These are phyloP conservation scores for Plutomurus gul DNA, from an alignment of 1,140 invertebrate genomes.

Conservation along the genomic window DNA sequence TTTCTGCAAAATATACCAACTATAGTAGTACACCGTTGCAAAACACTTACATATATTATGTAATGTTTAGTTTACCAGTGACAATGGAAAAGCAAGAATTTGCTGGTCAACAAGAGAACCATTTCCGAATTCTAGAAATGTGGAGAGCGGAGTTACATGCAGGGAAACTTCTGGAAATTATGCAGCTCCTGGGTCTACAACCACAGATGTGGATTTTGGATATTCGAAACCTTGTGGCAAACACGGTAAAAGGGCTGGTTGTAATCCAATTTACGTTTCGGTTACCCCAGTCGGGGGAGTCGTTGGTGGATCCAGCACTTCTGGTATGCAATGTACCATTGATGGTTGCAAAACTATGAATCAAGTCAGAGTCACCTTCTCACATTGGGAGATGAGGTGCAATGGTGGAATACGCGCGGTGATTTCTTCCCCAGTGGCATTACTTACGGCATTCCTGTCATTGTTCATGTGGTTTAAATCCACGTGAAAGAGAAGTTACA, in stretches of 20 bases:
- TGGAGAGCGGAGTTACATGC: conserved; percentile 11
- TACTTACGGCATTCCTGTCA: background rate
- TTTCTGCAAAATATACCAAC: no score
- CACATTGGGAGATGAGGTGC: conserved; percentile 49
- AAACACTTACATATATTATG: background rate
- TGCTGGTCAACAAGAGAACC: conserved; percentile 6
- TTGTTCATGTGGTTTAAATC: background rate
- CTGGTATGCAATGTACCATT: background rate
- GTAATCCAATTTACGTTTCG: conserved; percentile 44
- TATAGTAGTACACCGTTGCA: no score
- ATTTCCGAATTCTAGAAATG: conserved; percentile 32
- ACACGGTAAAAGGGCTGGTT: conserved; percentile 38
- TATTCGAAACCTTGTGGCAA: conserved; percentile 44
- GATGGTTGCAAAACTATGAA: conserved; percentile 16
- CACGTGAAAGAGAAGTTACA: background rate
- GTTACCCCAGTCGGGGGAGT: conserved; percentile 33
- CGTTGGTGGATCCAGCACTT: background rate
- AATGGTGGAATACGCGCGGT: background rate
- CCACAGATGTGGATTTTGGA: conserved; percentile 32
- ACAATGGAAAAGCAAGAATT: conserved; percentile 42
- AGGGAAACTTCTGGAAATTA: conserved; percentile 43
- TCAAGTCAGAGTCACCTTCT: conserved; percentile 43
- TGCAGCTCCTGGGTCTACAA: background rate
- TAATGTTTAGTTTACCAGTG: conserved; percentile 43
- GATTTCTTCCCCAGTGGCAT: background rate